Evolutionary conservation across 2,888 invertebrate genomes (phyloP).

Genomic region (Cerastis rubricosa): DNA sequence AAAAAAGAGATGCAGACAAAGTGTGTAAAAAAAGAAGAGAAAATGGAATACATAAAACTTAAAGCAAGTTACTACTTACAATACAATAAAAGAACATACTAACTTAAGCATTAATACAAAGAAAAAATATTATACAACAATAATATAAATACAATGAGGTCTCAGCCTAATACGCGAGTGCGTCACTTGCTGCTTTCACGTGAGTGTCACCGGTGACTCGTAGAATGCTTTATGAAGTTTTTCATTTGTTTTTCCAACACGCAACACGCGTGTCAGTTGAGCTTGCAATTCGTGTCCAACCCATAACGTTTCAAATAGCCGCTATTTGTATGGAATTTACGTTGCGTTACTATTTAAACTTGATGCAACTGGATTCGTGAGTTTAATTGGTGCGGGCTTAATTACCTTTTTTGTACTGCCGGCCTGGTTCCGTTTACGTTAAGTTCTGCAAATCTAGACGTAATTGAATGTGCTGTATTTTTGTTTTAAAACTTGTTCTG

Average conservation of each 20-base stretch:
- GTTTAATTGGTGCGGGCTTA: slow-evolving; percentile 55
- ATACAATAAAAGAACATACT: too few relatives aligned
- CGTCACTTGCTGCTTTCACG: neutral
- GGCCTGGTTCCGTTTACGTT: slow-evolving; percentile 21
- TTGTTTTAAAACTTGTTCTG: neutral
- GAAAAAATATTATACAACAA: too few relatives aligned
- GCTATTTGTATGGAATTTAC: slow-evolving; percentile 33
- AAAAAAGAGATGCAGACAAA: too few relatives aligned
- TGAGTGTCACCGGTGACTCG: neutral
- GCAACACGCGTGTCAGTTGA: neutral
- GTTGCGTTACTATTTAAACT: slow-evolving; percentile 42
- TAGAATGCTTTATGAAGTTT: neutral
- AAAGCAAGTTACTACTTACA: too few relatives aligned
- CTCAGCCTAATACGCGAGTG: neutral
- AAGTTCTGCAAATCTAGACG: slow-evolving; percentile 21
- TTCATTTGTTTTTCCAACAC: neutral
- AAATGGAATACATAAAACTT: too few relatives aligned
- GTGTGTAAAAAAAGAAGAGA: too few relatives aligned
- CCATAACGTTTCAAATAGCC: slow-evolving; percentile 31
- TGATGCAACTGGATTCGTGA: slow-evolving; percentile 52
- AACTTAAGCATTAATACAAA: too few relatives aligned
- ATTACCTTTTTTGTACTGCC: slow-evolving; percentile 53
- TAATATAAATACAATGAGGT: too few relatives aligned
- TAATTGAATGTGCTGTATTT: slow-evolving; percentile 27
- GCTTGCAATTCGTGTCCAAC: neutral